These are phyloP conservation scores for Cyclargus thomasi DNA, from an alignment of 1,140 invertebrate species.

Conservation along the genomic window DNA sequence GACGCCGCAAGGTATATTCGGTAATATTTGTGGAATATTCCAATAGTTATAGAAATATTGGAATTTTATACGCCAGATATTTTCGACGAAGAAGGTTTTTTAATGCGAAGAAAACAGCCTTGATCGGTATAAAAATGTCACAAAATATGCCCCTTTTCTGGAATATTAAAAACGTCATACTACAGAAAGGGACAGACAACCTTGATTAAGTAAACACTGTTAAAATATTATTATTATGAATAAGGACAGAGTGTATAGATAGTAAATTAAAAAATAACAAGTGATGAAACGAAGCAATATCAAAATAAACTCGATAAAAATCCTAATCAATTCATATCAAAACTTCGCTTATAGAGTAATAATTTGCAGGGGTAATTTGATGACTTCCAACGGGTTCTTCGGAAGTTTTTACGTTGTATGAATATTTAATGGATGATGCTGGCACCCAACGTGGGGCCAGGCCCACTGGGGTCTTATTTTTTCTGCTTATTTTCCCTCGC, in stretches of 20 bases:
- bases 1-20: conserved; percentile 37
- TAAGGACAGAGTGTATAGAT: conserved; percentile 28
- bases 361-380: conserved; percentile 40
- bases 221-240: too few relatives aligned
- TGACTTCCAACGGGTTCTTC: conserved; percentile 45
- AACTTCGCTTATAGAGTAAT: conserved; percentile 6
- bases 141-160: too few relatives aligned
- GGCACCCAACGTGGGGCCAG: conserved; percentile 30
- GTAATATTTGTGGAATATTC: conserved; percentile 28
- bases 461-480: conserved; percentile 35
- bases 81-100: too few relatives aligned
- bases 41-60: too few relatives aligned
- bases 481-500: conserved; percentile 41
- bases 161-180: too few relatives aligned
- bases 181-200: too few relatives aligned
- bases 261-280: too few relatives aligned
- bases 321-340: neutral
- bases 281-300: neutral
- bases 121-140: too few relatives aligned
- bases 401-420: conserved; percentile 51
- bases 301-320: neutral
- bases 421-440: conserved; percentile 49
- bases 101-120: too few relatives aligned
- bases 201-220: too few relatives aligned
- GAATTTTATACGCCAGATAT: too few relatives aligned